Conservation (phyloP, 2,113 vertebrate genomes). For the Corythaixoides concolor region DNA sequence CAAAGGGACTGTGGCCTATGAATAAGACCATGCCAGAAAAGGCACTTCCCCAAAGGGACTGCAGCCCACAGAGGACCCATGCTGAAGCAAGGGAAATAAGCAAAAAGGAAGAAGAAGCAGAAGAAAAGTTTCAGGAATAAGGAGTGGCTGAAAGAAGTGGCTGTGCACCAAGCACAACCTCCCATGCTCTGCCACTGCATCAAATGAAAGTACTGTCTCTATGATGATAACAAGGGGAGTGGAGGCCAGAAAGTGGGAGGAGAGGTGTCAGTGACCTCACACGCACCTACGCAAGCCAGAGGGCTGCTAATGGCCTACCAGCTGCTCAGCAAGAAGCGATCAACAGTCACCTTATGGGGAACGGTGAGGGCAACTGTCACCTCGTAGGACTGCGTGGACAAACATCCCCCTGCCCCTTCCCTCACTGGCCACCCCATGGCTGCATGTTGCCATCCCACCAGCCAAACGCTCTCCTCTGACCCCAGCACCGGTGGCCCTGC, state of each 20-base stretch:
- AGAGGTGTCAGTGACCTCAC: not conserved
- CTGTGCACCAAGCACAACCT: not conserved
- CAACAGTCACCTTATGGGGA: not conserved
- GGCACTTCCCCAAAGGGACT: not conserved
- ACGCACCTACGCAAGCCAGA: not conserved
- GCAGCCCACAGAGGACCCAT: not conserved
- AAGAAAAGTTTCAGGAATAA: not conserved
- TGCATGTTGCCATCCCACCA: not conserved
- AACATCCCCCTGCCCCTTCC: not conserved
- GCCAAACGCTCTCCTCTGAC: not conserved
- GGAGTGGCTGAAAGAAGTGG: not conserved
- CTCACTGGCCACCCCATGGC: not conserved
- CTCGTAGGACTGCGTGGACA: not conserved
- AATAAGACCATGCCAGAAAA: not conserved
- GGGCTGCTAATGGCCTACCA: not conserved
- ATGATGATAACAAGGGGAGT: not conserved
- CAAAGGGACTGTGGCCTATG: not conserved
- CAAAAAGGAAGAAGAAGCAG: not conserved
- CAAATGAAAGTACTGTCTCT: not conserved
- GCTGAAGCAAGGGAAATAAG: not conserved
- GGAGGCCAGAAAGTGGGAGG: not conserved
- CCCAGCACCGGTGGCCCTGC: not conserved
- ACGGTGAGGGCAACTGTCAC: not conserved
- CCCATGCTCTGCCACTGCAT: accelerated
- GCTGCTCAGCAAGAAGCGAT: not conserved